Evolutionary conservation across 1,140 invertebrate genomes (phyloP).

Genomic region (Ruditapes philippinarum): DNA sequence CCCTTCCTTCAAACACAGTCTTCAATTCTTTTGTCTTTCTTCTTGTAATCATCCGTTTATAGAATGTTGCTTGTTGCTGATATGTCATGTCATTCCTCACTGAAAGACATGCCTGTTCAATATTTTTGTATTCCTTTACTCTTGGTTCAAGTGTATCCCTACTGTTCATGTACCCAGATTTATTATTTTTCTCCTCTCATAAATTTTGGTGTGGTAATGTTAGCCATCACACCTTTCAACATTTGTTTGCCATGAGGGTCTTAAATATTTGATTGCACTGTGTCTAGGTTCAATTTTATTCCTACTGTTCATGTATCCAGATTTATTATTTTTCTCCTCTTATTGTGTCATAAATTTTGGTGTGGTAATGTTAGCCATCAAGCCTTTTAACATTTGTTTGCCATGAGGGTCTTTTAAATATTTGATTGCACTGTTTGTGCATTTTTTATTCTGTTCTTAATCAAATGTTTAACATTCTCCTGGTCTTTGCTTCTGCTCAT

Average conservation of each 20-base stretch:
- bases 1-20: not conserved
- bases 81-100: not conserved
- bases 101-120: not conserved
- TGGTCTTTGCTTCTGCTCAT: not conserved
- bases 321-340: not conserved
- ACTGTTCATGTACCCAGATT: not conserved
- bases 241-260: too few species aligned
- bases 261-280: too few species aligned
- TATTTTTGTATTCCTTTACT: not conserved
- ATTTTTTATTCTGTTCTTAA: not conserved
- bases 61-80: not conserved
- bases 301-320: not conserved
- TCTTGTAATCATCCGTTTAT: not conserved
- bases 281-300: too few species aligned
- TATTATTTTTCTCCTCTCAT: not conserved
- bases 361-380: not conserved
- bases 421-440: not conserved
- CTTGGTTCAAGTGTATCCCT: not conserved
- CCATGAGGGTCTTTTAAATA: not conserved
- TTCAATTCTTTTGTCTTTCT: not conserved
- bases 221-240: not conserved
- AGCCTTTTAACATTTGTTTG: not conserved
- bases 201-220: not conserved
- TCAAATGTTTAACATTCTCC: not conserved
- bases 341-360: not conserved